phyloP scores from a whole-genome alignment of 2,797 vertebrate genomes.

The Sebastolobus altivelis region DNA sequence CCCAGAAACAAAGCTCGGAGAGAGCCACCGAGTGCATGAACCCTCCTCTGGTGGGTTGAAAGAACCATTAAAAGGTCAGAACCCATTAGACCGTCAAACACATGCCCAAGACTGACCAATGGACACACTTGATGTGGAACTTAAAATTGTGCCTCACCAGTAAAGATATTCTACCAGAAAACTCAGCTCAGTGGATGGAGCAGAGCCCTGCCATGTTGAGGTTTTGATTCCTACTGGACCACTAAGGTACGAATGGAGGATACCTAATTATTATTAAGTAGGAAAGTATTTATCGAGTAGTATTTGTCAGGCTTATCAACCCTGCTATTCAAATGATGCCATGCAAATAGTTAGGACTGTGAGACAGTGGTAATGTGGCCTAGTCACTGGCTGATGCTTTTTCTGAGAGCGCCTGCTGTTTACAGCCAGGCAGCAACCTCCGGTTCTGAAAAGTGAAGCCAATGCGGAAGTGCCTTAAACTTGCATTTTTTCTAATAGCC shows the following conservation, averaged over 20 bases:
- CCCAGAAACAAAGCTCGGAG: constrained; percentile 23
- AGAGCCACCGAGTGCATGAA: constrained; percentile 36
- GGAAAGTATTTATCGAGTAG: background rate
- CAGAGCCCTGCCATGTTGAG: background rate
- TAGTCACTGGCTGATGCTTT: background rate
- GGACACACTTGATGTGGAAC: constrained; percentile 33
- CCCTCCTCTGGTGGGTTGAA: constrained; percentile 43
- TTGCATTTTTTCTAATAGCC: no score
- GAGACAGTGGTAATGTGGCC: background rate
- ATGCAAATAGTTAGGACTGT: background rate
- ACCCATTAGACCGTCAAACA: constrained; percentile 50
- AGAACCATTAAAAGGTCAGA: constrained; percentile 54
- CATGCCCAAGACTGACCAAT: constrained; percentile 37
- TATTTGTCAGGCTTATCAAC: background rate
- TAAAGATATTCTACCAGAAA: constrained; percentile 12
- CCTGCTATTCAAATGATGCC: background rate
- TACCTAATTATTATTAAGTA: background rate
- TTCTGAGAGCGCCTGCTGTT: background rate
- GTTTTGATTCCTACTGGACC: constrained; percentile 17
- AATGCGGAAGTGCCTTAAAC: no score
- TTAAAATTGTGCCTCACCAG: constrained; percentile 26
- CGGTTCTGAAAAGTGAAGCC: no score
- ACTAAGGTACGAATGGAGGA: background rate
- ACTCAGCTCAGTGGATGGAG: background rate
- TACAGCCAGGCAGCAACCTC: background rate